Conservation (phyloP, 2,113 vertebrate genomes). For the Tragelaphus strepsiceros region DNA sequence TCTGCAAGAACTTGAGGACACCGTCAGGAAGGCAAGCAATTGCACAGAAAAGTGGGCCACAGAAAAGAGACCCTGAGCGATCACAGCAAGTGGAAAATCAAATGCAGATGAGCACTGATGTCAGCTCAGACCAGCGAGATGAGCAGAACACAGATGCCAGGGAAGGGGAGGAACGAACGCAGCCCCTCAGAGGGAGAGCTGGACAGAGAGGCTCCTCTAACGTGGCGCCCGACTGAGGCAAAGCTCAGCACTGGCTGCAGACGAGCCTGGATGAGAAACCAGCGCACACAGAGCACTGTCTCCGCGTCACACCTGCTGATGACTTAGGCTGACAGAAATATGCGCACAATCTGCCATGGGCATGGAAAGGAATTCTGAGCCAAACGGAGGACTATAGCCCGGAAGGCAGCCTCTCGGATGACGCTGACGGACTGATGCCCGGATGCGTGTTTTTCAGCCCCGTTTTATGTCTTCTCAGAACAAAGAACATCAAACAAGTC, state of each 20-base stretch:
- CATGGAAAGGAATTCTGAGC: neutral
- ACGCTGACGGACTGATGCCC: neutral
- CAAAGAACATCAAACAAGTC: neutral
- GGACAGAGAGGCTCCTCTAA: accelerated
- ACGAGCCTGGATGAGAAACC: accelerated
- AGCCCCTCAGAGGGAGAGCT: accelerated
- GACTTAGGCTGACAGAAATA: neutral
- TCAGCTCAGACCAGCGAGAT: too few species aligned
- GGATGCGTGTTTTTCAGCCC: neutral
- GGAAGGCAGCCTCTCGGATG: neutral
- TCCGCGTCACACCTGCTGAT: neutral
- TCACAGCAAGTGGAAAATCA: accelerated
- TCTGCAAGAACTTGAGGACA: neutral
- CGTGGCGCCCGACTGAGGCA: accelerated
- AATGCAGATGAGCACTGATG: accelerated
- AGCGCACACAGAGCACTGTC: neutral
- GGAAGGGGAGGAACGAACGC: accelerated
- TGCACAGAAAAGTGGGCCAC: too few species aligned
- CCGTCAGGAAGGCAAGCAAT: neutral
- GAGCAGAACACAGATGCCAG: too few species aligned
- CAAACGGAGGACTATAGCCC: neutral
- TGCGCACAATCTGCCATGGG: neutral
- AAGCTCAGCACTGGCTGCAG: accelerated
- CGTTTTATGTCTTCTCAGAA: neutral
- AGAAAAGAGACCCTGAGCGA: accelerated